phyloP scores from a whole-genome alignment of 1,140 invertebrate species.

The Copidosoma floridanum region DNA sequence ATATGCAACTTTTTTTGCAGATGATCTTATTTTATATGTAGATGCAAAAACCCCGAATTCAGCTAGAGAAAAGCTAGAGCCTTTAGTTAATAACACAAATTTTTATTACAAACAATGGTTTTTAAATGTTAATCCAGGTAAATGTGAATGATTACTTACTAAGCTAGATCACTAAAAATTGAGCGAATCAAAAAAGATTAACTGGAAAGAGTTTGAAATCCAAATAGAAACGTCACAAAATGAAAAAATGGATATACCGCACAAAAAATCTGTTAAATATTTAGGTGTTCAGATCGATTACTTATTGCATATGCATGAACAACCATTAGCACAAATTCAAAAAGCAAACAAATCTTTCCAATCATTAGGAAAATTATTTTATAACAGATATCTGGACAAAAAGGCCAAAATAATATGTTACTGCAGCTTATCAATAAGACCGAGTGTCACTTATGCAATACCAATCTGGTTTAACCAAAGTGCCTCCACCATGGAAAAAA shows the following conservation, averaged over 20 bases:
- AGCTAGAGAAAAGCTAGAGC: neutral
- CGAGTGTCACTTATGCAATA: constrained; percentile 11
- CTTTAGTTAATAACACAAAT: neutral
- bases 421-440: constrained; percentile 11
- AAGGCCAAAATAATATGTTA: constrained; percentile 21
- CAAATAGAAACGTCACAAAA: neutral
- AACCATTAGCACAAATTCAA: neutral
- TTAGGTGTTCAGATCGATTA: neutral
- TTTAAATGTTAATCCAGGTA: neutral
- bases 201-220: no score
- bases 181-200: no score
- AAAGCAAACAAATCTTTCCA: neutral
- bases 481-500: constrained; percentile 19
- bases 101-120: neutral
- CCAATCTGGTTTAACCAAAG: constrained; percentile 25
- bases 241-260: neutral
- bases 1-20: constrained; percentile 6
- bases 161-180: no score
- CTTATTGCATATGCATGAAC: neutral
- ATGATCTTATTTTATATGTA: constrained; percentile 17
- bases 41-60: neutral
- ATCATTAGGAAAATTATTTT: neutral
- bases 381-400: neutral
- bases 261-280: neutral
- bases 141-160: constrained; percentile 13